Conservation (phyloP, 2,888 invertebrate genomes). For the Elmis aenea region DNA sequence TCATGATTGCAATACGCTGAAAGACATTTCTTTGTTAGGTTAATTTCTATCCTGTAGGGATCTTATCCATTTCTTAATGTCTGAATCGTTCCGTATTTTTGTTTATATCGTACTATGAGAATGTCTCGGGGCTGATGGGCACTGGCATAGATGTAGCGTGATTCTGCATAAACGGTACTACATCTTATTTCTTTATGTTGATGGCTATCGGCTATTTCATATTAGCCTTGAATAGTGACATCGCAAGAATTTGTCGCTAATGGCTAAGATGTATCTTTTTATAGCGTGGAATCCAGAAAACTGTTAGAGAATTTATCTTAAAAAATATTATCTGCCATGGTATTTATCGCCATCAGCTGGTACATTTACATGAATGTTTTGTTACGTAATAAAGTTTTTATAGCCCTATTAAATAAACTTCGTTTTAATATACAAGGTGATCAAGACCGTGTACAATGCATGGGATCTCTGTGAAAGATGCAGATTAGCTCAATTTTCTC, state of each 20-base stretch:
- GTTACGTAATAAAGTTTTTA: no score
- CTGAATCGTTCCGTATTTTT: conserved; percentile 12
- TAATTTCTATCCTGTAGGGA: conserved; percentile 16
- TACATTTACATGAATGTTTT: no score
- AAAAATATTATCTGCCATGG: no score
- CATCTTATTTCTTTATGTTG: conserved; percentile 7
- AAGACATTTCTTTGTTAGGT: conserved; percentile 9
- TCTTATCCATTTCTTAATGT: conserved; percentile 11
- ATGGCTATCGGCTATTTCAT: conserved; percentile 16
- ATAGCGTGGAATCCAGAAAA: no score
- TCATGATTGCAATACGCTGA: conserved; percentile 14
- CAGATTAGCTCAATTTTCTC: no score
- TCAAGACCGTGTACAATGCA: no score
- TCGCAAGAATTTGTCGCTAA: conserved; percentile 20
- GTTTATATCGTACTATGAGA: conserved; percentile 12
- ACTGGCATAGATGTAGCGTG: conserved; percentile 12
- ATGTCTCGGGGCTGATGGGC: conserved; percentile 12
- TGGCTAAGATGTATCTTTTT: conserved; percentile 9
- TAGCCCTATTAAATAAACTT: no score
- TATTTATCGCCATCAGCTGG: no score
- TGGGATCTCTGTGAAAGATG: no score
- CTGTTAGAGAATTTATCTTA: no score
- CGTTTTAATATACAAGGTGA: no score
- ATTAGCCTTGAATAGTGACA: conserved; percentile 16
- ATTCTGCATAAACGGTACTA: conserved; percentile 13